Evolutionary conservation across 2,888 invertebrate genomes (phyloP).

Genomic region (Trichogramma evanescens): DNA sequence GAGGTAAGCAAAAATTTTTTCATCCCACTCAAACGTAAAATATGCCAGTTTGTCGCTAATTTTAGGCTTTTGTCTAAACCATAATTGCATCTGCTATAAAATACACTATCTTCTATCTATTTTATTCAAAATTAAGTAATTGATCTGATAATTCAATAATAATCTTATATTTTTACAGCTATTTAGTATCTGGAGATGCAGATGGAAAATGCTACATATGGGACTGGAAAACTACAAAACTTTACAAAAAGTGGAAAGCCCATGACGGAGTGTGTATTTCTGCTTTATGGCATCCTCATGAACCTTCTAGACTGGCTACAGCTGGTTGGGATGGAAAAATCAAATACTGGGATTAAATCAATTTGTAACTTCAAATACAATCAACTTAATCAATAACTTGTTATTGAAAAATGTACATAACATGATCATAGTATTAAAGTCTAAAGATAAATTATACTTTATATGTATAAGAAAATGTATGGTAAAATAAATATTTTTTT

Average conservation of each 20-base stretch:
- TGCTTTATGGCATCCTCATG: conserved; percentile 97
- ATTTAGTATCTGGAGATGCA: conserved; percentile 94
- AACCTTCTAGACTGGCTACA: conserved; percentile 93
- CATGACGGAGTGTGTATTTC: conserved; percentile 96
- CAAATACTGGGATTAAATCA: conserved; percentile 91
- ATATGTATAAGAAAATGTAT: no score
- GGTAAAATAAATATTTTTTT: no score
- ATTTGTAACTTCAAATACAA: conserved; percentile 11
- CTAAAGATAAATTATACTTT: no score
- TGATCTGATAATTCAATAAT: neutral
- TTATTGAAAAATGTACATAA: no score
- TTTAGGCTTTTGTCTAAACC: conserved; percentile 1
- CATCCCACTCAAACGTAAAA: neutral
- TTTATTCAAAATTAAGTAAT: neutral
- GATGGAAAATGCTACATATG: conserved; percentile 98
- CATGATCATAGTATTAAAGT: no score
- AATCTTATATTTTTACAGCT: conserved; percentile 57
- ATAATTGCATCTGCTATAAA: neutral
- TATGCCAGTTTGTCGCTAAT: neutral
- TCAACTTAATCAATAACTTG: neutral
- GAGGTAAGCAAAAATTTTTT: conserved; percentile 57
- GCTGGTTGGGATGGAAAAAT: conserved; percentile 99
- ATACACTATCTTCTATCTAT: neutral
- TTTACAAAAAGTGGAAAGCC: conserved; percentile 98
- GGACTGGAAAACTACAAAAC: conserved; percentile 99